Evolutionary conservation across 2,113 vertebrate species (phyloP).

Genomic region (Corynorhinus townsendii): DNA sequence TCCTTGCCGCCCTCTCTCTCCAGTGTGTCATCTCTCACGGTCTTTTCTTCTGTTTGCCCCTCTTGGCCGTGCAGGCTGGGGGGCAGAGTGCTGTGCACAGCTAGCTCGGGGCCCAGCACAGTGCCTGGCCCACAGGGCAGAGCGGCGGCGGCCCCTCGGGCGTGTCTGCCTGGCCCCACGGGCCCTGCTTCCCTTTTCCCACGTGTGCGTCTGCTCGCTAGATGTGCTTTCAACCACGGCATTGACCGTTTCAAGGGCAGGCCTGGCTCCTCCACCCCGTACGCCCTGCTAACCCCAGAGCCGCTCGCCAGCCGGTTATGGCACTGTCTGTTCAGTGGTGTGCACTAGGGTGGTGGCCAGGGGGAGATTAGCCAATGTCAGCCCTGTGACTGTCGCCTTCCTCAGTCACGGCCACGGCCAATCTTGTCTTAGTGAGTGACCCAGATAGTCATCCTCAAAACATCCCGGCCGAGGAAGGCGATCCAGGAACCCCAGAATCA

Average conservation of each 20-base stretch:
- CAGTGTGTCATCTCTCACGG: too few species aligned
- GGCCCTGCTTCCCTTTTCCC: background rate
- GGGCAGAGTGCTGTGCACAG: background rate
- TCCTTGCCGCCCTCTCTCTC: background rate
- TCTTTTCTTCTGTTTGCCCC: background rate
- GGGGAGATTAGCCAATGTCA: background rate
- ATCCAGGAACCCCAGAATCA: background rate
- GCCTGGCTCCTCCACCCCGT: background rate
- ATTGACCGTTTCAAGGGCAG: background rate
- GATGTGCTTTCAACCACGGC: background rate
- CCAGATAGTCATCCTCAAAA: background rate
- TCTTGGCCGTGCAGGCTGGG: background rate
- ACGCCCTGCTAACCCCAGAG: background rate
- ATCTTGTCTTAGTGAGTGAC: background rate
- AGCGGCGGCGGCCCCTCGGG: background rate
- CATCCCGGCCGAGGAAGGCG: background rate
- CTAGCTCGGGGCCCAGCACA: background rate
- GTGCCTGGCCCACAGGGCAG: background rate
- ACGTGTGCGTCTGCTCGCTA: fast-evolving
- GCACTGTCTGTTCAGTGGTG: fast-evolving
- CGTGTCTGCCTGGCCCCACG: background rate
- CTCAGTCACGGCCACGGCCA: background rate
- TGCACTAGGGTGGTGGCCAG: too few species aligned
- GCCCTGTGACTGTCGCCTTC: background rate
- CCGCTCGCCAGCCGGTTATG: background rate